Evolutionary conservation across 2,797 vertebrate species (phyloP), one percentile per base, ranked within the genome.

Genomic region (Helarctos malayanus): DNA sequence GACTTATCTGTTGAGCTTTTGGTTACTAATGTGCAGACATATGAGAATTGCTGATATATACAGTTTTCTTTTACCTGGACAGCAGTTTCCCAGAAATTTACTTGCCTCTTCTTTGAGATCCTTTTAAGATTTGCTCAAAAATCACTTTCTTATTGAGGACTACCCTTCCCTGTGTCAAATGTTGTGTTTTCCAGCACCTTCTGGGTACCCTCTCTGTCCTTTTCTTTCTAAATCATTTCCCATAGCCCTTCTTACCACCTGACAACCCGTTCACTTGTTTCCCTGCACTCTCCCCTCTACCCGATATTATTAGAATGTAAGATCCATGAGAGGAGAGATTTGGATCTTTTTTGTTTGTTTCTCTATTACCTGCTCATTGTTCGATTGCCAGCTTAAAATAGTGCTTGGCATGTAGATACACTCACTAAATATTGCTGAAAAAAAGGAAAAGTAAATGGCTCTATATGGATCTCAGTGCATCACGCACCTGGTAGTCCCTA

Each of bases 111-210:
- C 9, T 76, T 41, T 81, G 75, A 57, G 23, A 15, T 41, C 8
- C 29, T 54, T 91, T 10, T n/a, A 14, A 7, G 83, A 75, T 61
- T 87, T 92, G 41, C 23, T 90, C 29, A 61, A 49, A 90, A 65
- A 45, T 15, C 2, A 86, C 16, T 4, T 89, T 75, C 14, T 71
- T 3, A 14, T 15, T 61, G 35, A 91, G 1, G 6, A 32, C 7
- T 56, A 65, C 8, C 8, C 4, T 35, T 56, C 25, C 57, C 10
- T n/a, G 3, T 27, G 3, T 41, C 32, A n/a, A 79, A 27, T 15
- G 38, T 9, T 19, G 4, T 23, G 69, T 79, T 78, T n/a, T 29
- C 1, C 13, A 9, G 35, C 1, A 82, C 1, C 4, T 63, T 86
- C 4, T 15, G 27, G 15, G 47, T n/a, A 69, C 27, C 63, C 6